Conservation (phyloP, 2,888 invertebrate genomes). For the Exocentrus adspersus region DNA sequence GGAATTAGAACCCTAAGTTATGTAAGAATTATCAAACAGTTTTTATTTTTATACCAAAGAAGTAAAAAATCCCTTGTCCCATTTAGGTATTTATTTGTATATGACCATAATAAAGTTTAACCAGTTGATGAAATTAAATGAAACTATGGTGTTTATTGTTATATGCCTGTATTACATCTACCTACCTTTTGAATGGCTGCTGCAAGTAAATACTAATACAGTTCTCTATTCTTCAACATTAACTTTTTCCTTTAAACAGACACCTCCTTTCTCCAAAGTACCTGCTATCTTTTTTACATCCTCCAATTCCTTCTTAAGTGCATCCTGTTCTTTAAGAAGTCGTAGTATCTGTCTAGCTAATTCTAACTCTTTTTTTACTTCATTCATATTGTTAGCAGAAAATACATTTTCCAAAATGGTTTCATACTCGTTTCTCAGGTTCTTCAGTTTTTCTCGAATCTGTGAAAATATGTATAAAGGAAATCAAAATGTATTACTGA, state of each 20-base stretch:
- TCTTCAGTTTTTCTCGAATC: neutral
- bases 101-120: constrained; percentile 25
- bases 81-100: constrained; percentile 35
- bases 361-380: constrained; percentile 12
- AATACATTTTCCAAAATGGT: neutral
- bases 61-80: constrained; percentile 27
- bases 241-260: constrained; percentile 6
- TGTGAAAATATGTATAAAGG: no score
- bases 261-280: neutral
- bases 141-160: no score
- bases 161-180: no score
- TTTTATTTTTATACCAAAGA: constrained; percentile 41
- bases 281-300: neutral
- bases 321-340: constrained; percentile 1
- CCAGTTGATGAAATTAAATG: neutral
- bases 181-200: no score
- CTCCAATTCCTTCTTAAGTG: constrained; percentile 3
- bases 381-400: neutral
- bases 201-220: no score
- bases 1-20: constrained; percentile 74
- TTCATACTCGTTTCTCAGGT: constrained; percentile 7
- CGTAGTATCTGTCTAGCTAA: constrained; percentile 1
- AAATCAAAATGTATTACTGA: no score
- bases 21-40: neutral
- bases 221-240: neutral